Evolutionary conservation across 2,113 vertebrate species (phyloP), one percentile per base, ranked within the genome.

Genomic region (Loxodonta africana): DNA sequence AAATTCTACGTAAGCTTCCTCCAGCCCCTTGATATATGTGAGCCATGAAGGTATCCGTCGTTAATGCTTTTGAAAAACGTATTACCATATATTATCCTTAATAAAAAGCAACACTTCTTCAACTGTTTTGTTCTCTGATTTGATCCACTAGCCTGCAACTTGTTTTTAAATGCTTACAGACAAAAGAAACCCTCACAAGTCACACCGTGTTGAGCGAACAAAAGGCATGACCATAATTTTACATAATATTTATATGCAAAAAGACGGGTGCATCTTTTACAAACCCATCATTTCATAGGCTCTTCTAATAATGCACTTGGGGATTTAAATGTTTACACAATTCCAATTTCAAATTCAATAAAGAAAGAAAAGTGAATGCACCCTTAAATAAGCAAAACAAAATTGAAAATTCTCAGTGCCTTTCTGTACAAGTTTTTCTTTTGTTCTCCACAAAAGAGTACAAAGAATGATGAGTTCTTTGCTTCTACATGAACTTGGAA

Each of bases 81-180:
- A 97, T 98, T 98, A 98, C 33, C 93, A 98, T 98, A 88, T 80
- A 97, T 98, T 97, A 97, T 57, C 41, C 90, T 96, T 97, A 97
- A 97, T 96, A 97, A 98, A 98, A 96, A 97, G 28, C 89, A 96
- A 90, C 46, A 76, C 77, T 94, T 11, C 95, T 73, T 98, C 96
- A 95, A 51, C 8, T 97, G 51, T 74, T 98, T 96, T 97, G 17
- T 96, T 98, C 65, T 92, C 96, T 90, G 96, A 92, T 92, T 77
- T 25, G 87, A 98, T 90, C 89, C 92, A 98, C 41, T 98, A 90
- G 91, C 95, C 96, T 87, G 84, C 96, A 98, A 97, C 88, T 83
- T 88, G 69, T 97, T 97, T 98, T 97, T 94, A 87, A 98, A 98
- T 88, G 82, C 94, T 97, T 0, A 0, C 69, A 97, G 93, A 89